Base-by-base conservation (phyloP, 2,113 vertebrate genomes). In the Pterocles burchelli region DNA sequence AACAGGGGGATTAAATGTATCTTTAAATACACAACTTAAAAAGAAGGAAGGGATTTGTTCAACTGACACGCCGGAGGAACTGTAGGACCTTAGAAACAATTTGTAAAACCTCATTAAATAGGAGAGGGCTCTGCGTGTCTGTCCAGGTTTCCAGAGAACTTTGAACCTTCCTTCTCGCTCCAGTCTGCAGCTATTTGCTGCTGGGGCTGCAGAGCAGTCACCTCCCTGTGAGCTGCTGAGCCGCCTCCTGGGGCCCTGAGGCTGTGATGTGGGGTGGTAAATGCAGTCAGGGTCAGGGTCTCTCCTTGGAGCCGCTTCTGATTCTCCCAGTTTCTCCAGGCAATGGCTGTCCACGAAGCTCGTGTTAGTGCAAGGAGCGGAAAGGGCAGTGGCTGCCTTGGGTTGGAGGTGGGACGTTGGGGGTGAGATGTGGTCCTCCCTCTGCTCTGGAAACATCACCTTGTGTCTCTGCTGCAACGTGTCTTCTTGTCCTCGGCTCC, bases 51-150 rank as follows among this genome's bases (percentile, higher is more conserved):
- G 45, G 28, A 68, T 85, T 94, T 80, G 41, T 89, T 96, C 85
- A 65, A 3, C 74, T 70, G 76, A 62, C 57, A 62, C 68, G 72
- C n/a, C 0, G 2, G 51, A 83, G 55, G 76, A 84, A 68, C 24
- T 74, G 52, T 61, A 93, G 85, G 29, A 75, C 78, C 78, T 91
- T 66, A 78, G 87, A 83, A 97, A 95, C 80, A 72, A 94, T 92
- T 57, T 93, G 92, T 90, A 75, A 74, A 92, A 65, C 83, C 76
- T 94, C 48, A 19, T 90, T 78, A 77, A 78, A 61, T 21, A 61
- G 52, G 29, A 86, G 57, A 71, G 57, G 57, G 52, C 28, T 75
- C 68, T 62, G 17, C 2, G 7, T 61, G 84, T 78, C 65, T 9
- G 1, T 49, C 36, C 85, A 62, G n/a, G 28, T 83, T 86, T 89